Evolutionary conservation across 2,888 invertebrate species (phyloP).

Genomic region (Chalcosyrphus nemorum): DNA sequence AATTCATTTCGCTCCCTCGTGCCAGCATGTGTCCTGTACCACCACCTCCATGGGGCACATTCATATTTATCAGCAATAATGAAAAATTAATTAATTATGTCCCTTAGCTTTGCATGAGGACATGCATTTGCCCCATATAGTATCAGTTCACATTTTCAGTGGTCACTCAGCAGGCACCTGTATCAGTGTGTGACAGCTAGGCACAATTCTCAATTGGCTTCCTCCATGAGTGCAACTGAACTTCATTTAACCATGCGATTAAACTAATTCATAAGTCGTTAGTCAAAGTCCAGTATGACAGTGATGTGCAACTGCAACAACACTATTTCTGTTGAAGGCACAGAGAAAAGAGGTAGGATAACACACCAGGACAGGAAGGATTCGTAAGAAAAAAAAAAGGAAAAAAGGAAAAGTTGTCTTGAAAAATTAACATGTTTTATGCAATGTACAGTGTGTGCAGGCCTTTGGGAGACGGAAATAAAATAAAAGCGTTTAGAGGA

Average conservation of each 20-base stretch:
- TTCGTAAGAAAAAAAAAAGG: background rate
- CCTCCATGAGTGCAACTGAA: background rate
- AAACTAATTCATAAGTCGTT: slow-evolving; percentile 75
- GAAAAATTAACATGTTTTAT: slow-evolving; percentile 19
- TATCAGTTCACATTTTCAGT: slow-evolving; percentile 16
- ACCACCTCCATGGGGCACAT: slow-evolving; percentile 10
- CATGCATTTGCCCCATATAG: slow-evolving; percentile 55
- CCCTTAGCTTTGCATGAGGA: slow-evolving; percentile 44
- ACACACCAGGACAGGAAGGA: background rate
- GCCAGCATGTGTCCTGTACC: background rate
- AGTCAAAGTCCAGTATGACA: slow-evolving; percentile 71
- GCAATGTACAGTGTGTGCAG: slow-evolving; percentile 10
- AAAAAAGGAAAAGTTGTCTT: slow-evolving; percentile 7
- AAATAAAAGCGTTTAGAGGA: no score
- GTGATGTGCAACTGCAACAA: slow-evolving; percentile 29
- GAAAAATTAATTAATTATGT: slow-evolving; percentile 71
- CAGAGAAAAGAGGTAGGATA: background rate
- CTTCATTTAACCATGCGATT: slow-evolving; percentile 62
- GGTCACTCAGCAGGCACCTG: background rate
- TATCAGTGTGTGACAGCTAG: slow-evolving; percentile 32
- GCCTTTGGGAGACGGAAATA: background rate
- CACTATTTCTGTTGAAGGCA: background rate
- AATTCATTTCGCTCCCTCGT: slow-evolving; percentile 32
- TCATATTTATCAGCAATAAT: slow-evolving; percentile 58
- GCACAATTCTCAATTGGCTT: slow-evolving; percentile 18